phyloP scores from a whole-genome alignment of 2,797 vertebrate genomes.

The Takifugu ocellatus region DNA sequence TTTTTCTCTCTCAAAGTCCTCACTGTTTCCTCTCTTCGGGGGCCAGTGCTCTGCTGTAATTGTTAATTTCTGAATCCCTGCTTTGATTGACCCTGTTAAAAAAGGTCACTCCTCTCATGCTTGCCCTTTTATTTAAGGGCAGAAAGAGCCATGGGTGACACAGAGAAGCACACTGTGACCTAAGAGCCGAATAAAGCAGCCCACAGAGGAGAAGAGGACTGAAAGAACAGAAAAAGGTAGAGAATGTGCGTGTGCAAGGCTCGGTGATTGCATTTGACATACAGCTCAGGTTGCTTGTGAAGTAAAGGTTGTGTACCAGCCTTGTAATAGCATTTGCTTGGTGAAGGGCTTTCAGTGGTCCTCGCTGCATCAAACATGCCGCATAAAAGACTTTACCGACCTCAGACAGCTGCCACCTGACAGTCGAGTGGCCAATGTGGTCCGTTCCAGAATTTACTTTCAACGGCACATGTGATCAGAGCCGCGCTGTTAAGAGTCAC shows the following conservation, averaged over 20 bases:
- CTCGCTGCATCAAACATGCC: slow-evolving; percentile 19
- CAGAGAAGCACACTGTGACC: slow-evolving; percentile 19
- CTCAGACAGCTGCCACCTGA: slow-evolving; percentile 50
- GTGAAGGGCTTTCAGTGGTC: slow-evolving; percentile 54
- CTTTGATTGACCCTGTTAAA: slow-evolving; percentile 47
- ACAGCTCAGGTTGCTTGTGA: slow-evolving; percentile 44
- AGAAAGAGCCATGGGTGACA: slow-evolving; percentile 33
- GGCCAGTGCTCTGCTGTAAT: slow-evolving; percentile 4
- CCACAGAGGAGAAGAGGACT: slow-evolving; percentile 7
- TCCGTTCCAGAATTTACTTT: slow-evolving; percentile 53
- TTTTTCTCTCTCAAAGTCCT: not conserved
- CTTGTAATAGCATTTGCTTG: slow-evolving; percentile 53
- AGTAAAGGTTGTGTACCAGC: slow-evolving; percentile 36
- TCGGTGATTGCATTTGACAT: slow-evolving; percentile 50
- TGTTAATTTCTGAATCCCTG: slow-evolving; percentile 48
- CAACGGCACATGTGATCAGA: slow-evolving; percentile 35
- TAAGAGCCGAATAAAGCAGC: slow-evolving; percentile 45
- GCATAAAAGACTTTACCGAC: slow-evolving; percentile 62
- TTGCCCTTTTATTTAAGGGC: slow-evolving; percentile 58
- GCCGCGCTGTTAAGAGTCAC: slow-evolving; percentile 40
- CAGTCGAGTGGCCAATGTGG: slow-evolving; percentile 21
- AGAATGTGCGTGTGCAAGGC: slow-evolving; percentile 15
- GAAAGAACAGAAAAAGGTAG: slow-evolving; percentile 6
- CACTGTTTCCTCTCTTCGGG: slow-evolving; percentile 9
- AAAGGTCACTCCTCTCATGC: slow-evolving; percentile 60